A percentile compares a stretch with the other conserved stretches of the same genome.
These are phyloP conservation scores for Entomobrya multifasciata DNA, from an alignment of 2,888 invertebrate species.

Conservation along the genomic window DNA sequence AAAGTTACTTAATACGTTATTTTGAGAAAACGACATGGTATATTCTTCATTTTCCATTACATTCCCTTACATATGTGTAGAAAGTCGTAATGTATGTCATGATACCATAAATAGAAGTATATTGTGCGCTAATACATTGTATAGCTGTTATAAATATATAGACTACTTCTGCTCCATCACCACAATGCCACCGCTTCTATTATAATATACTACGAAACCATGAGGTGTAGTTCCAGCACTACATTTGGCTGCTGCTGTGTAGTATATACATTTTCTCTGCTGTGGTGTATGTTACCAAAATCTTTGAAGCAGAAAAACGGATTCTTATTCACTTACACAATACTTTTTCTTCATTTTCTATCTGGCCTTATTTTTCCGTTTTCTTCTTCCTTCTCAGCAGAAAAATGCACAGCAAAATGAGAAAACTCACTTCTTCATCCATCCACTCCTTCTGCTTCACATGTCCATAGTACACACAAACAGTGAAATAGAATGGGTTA, in stretches of 20 bases:
- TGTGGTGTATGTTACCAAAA: slow-evolving; percentile 19
- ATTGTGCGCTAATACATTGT: neutral
- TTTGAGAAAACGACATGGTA: slow-evolving; percentile 28
- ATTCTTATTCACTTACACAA: slow-evolving; percentile 71
- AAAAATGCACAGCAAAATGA: neutral
- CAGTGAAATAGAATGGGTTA: neutral
- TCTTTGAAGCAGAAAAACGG: slow-evolving; percentile 68
- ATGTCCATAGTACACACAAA: slow-evolving; percentile 26
- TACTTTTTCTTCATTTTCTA: slow-evolving; percentile 65
- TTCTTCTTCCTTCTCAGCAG: slow-evolving; percentile 11
- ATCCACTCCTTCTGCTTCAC: neutral
- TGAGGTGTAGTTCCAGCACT: slow-evolving; percentile 23
- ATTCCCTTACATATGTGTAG: too few relatives aligned
- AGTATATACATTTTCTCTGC: neutral
- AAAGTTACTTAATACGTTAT: slow-evolving; percentile 56
- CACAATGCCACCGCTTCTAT: neutral
- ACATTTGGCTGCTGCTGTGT: neutral
- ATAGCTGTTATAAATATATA: too few relatives aligned
- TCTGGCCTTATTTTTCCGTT: slow-evolving; percentile 54
- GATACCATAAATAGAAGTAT: neutral
- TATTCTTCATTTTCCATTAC: slow-evolving; percentile 23
- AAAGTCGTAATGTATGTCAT: too few relatives aligned
- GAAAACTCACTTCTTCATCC: slow-evolving; percentile 19
- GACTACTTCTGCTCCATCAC: too few relatives aligned
- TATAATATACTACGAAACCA: slow-evolving; percentile 30